Percentiles rank a stretch among this genome's conserved stretches.
Evolutionary conservation across 23 tunicate species (phyloP).

Genomic region (Ascidia mentula): DNA sequence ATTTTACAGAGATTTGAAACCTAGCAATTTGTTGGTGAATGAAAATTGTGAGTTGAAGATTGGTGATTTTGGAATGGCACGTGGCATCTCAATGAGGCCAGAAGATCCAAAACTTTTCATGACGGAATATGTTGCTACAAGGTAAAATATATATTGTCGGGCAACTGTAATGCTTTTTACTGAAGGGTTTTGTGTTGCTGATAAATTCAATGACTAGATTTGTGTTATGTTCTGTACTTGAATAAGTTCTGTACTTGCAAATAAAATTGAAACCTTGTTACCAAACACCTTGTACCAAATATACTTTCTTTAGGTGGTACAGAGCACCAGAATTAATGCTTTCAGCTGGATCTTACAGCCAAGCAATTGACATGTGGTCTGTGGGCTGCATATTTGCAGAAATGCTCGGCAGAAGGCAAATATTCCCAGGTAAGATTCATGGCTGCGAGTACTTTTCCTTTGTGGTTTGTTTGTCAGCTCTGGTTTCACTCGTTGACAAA

Average conservation of each 20-base stretch:
- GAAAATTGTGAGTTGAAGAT: slow-evolving; percentile 94
- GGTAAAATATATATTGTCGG: slow-evolving; percentile 22
- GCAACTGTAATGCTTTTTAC: not conserved
- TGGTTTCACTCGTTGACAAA: not conserved
- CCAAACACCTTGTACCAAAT: too few relatives aligned
- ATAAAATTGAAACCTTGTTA: too few relatives aligned
- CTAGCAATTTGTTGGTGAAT: slow-evolving; percentile 88
- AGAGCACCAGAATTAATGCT: slow-evolving; percentile 98
- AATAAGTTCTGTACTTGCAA: not conserved
- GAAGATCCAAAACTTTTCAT: slow-evolving; percentile 79
- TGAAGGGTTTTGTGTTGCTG: not conserved
- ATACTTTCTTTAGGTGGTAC: slow-evolving; percentile 87
- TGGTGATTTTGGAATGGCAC: slow-evolving; percentile 97
- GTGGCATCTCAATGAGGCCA: slow-evolving; percentile 62
- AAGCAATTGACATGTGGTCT: slow-evolving; percentile 96
- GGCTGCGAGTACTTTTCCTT: not conserved
- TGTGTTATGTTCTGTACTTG: not conserved
- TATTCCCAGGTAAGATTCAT: slow-evolving; percentile 71
- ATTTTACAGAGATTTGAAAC: slow-evolving; percentile 76
- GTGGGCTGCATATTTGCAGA: slow-evolving; percentile 97
- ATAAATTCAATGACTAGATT: too few relatives aligned
- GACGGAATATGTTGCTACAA: slow-evolving; percentile 98
- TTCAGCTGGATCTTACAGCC: slow-evolving; percentile 79
- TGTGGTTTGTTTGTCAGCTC: not conserved
- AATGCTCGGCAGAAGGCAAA: slow-evolving; percentile 92